A percentile compares a stretch with the other conserved stretches of the same genome.
Conservation (phyloP, 2,113 vertebrate species). For the Hassar affinis region DNA sequence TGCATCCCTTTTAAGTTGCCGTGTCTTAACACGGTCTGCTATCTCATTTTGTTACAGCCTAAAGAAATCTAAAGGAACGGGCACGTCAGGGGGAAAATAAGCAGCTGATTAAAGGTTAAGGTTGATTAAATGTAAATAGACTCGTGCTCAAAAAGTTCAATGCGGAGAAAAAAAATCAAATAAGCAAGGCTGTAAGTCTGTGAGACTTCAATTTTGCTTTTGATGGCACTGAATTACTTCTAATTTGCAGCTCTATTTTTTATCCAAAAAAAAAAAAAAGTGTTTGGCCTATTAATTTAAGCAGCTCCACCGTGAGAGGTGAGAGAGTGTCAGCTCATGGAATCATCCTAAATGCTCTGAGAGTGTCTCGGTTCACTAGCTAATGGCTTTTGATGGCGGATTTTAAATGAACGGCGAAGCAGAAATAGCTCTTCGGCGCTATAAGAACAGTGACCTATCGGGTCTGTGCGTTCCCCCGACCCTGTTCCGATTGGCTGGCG, state of each 20-base stretch:
- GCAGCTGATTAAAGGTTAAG: slow-evolving; percentile 17
- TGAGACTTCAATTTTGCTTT: slow-evolving; percentile 27
- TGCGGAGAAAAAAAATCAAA: neutral
- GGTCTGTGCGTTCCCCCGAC: neutral
- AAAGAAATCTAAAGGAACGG: slow-evolving; percentile 3
- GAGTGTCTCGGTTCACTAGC: slow-evolving; percentile 34
- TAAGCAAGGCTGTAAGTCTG: neutral
- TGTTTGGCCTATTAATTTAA: slow-evolving; percentile 39
- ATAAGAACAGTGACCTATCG: slow-evolving; percentile 35
- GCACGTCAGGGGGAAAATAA: neutral
- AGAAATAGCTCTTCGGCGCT: slow-evolving; percentile 30
- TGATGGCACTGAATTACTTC: slow-evolving; percentile 22
- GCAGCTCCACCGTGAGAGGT: slow-evolving; percentile 5
- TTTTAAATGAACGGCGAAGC: slow-evolving; percentile 42
- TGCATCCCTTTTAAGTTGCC: slow-evolving; percentile 24
- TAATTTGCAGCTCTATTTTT: slow-evolving; percentile 26
- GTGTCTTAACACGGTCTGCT: neutral
- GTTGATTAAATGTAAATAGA: slow-evolving; percentile 40
- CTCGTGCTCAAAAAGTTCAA: neutral
- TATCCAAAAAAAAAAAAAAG: neutral
- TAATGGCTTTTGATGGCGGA: slow-evolving; percentile 47
- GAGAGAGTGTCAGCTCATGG: slow-evolving; percentile 28
- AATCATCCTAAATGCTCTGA: slow-evolving; percentile 19
- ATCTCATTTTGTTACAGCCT: neutral
- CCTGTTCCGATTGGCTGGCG: slow-evolving; percentile 46